Evolutionary conservation across 2,113 vertebrate species (phyloP).

Genomic region (Sylvietta virens): DNA sequence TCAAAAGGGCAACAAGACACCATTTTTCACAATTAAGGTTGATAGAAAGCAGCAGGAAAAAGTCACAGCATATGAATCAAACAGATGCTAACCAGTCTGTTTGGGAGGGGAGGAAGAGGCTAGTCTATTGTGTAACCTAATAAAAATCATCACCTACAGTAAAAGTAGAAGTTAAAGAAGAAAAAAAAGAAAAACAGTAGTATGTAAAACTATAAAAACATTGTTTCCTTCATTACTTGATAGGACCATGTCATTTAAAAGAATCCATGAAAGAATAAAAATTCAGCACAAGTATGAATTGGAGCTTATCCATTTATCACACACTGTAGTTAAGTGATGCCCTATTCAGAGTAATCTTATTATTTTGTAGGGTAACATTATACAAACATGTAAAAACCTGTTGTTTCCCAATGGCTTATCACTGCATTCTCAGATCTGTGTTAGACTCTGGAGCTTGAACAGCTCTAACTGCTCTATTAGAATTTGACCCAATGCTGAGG

Average conservation of each 20-base stretch:
- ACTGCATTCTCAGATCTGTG: background rate
- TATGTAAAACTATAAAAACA: background rate
- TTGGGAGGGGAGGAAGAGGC: constrained; percentile 55
- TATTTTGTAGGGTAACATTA: background rate
- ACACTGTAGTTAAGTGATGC: background rate
- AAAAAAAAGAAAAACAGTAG: background rate
- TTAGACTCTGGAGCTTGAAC: background rate
- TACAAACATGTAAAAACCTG: background rate
- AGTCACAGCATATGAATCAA: constrained; percentile 80
- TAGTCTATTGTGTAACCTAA: constrained; percentile 45
- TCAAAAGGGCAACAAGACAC: constrained; percentile 76
- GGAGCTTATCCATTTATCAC: background rate
- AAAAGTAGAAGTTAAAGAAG: background rate
- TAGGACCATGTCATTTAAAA: background rate
- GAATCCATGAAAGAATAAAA: background rate
- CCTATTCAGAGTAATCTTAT: background rate
- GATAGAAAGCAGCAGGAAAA: constrained; percentile 85
- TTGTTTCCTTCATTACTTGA: background rate
- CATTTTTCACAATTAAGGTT: constrained; percentile 82
- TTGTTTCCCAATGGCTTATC: background rate
- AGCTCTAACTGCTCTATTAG: background rate
- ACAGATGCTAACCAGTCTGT: constrained; percentile 68
- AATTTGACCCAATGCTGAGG: background rate
- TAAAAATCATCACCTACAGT: constrained; percentile 60
- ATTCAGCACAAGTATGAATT: background rate